Conservation (phyloP, 1,140 invertebrate species). For the Phthorimaea operculella region DNA sequence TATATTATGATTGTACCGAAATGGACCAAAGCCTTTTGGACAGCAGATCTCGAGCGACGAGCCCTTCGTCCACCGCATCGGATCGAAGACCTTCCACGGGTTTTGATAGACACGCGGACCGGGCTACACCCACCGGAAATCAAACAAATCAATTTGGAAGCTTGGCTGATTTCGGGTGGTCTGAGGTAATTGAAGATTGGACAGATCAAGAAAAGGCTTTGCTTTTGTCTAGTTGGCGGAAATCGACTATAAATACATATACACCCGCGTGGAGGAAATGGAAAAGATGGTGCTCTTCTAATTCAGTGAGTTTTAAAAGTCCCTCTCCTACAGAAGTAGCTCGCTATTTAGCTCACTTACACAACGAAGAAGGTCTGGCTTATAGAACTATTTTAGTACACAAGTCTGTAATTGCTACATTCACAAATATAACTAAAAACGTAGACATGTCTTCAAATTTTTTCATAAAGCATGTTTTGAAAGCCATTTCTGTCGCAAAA, state of each 20-base stretch:
- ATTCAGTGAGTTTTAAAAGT: constrained; percentile 10
- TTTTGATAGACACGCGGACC: constrained; percentile 19
- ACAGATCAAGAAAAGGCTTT: constrained; percentile 5
- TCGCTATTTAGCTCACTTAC: constrained; percentile 20
- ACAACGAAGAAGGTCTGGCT: constrained; percentile 14
- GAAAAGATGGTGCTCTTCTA: background rate
- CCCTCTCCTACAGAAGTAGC: constrained; percentile 17
- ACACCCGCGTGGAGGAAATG: constrained; percentile 5
- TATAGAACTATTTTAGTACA: constrained; percentile 23
- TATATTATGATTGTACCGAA: constrained; percentile 23
- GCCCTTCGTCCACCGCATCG: constrained; percentile 15
- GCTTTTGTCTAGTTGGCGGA: constrained; percentile 10
- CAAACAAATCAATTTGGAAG: constrained; percentile 8
- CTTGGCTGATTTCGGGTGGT: constrained; percentile 15
- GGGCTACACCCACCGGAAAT: constrained; percentile 7
- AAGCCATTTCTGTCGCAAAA: constrained; percentile 11
- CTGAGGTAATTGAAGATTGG: constrained; percentile 7
- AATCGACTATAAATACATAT: constrained; percentile 11
- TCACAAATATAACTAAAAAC: constrained; percentile 6
- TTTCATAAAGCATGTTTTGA: constrained; percentile 15
- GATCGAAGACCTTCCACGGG: constrained; percentile 12
- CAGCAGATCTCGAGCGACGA: constrained; percentile 17
- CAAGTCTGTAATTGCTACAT: constrained; percentile 22
- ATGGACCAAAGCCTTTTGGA: constrained; percentile 29
- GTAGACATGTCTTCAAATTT: constrained; percentile 5